These are phyloP conservation scores for Brachynemurus nebulosus DNA, from an alignment of 2,888 invertebrate species.

Conservation along the genomic window DNA sequence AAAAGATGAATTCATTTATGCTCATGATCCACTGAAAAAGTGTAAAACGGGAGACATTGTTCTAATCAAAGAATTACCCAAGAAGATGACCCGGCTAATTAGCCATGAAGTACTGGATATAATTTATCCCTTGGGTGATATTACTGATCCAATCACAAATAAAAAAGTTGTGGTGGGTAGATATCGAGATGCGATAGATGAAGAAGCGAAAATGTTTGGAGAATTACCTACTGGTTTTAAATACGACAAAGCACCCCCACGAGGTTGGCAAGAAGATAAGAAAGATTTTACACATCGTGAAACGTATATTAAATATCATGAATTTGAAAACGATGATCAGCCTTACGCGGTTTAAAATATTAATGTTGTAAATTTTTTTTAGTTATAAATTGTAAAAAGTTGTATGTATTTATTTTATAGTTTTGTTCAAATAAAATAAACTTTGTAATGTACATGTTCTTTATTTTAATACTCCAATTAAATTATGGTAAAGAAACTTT, in stretches of 20 bases:
- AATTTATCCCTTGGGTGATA: slow-evolving; percentile 68
- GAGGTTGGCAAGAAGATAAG: slow-evolving; percentile 71
- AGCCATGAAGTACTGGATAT: slow-evolving; percentile 68
- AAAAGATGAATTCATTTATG: slow-evolving; percentile 56
- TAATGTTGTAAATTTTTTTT: slow-evolving; percentile 5
- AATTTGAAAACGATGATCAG: slow-evolving; percentile 54
- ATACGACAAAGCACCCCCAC: slow-evolving; percentile 59
- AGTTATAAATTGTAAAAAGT: background rate
- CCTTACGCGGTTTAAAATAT: slow-evolving; percentile 50
- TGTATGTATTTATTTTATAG: background rate
- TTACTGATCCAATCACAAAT: slow-evolving; percentile 74
- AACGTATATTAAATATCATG: slow-evolving; percentile 65
- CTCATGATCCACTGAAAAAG: slow-evolving; percentile 59
- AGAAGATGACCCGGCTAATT: slow-evolving; percentile 59
- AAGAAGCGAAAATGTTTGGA: slow-evolving; percentile 52
- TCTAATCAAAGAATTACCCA: slow-evolving; percentile 56
- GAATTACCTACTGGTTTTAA: slow-evolving; percentile 52
- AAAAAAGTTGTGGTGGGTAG: slow-evolving; percentile 58
- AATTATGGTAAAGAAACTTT: no score
- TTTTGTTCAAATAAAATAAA: no score
- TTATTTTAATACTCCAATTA: no score
- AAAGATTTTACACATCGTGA: slow-evolving; percentile 69
- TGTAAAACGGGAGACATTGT: slow-evolving; percentile 77
- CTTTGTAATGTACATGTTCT: no score
- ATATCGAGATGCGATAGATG: slow-evolving; percentile 63